Percentiles rank a stretch among this genome's conserved stretches.
These are phyloP conservation scores for Caenorhabditis sp. DNA, from an alignment of 2,888 invertebrate species.

Conservation along the genomic window DNA sequence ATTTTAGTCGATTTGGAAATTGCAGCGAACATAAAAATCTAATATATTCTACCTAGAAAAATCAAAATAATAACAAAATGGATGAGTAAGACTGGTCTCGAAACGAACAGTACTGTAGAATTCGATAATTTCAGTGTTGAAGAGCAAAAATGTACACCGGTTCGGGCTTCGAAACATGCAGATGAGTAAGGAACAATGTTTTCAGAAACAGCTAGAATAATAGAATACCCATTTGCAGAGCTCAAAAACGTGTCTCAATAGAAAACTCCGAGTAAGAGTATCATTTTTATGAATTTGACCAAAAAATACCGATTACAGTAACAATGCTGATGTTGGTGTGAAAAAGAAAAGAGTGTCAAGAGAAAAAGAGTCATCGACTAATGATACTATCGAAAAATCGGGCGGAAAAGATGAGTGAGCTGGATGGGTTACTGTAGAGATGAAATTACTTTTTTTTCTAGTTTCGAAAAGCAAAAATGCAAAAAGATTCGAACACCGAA, in stretches of 20 bases:
- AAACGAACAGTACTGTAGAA: too few species aligned
- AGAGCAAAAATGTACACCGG: not conserved
- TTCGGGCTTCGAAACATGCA: not conserved
- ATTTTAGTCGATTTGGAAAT: too few species aligned
- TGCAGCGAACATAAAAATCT: not conserved
- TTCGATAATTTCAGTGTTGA: not conserved
- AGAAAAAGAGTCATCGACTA: too few species aligned
- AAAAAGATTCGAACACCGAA: too few species aligned
- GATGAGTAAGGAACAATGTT: not conserved
- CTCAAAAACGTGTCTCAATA: too few species aligned
- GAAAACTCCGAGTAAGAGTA: too few species aligned
- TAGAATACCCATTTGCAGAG: too few species aligned
- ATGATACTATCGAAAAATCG: not conserved
- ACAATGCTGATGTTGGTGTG: not conserved
- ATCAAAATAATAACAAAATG: not conserved
- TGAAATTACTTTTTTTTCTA: too few species aligned
- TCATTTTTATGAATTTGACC: not conserved
- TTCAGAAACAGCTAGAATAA: too few species aligned
- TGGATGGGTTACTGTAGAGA: not conserved
- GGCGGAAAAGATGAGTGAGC: not conserved
- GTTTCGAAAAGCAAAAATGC: too few species aligned
- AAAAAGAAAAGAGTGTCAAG: not conserved
- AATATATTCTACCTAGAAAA: not conserved
- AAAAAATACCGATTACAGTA: too few species aligned
- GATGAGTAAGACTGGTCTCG: not conserved